Evolutionary conservation across 2,113 vertebrate genomes (phyloP), one percentile per base, ranked within the genome.

Genomic region (Oryzias curvinotus): DNA sequence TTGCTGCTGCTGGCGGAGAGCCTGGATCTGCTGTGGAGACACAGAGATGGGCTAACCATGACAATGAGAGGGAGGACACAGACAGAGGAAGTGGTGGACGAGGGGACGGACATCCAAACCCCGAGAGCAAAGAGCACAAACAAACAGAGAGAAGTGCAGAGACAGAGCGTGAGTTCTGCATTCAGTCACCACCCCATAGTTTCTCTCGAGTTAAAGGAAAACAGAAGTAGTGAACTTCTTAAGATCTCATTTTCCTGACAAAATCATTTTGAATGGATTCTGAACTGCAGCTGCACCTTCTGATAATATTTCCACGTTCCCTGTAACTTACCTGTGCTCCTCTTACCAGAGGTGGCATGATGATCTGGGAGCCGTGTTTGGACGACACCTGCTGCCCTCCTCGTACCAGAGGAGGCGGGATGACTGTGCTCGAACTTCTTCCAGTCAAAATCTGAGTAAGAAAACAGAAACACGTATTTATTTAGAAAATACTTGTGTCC

Each of bases 281-380:
- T 56, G 18, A 43, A 45, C 2, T 0, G 2, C 1, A 45, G 15
- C 26, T 65, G 62, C 7, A 45, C 17, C 2, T 44, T 7, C 15
- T 3, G 46, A 52, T 45, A 19, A 21, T 5, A 23, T 14, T 12
- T 52, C 43, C 14, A 48, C 60, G 55, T 44, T 10, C 1, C 14
- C 12, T 4, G 5, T 36, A 52, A 72, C 88, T 88, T 68, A 98
- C 97, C 94, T 96, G 96, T 4, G 96, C 94, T 51, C 97, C 97
- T 84, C 96, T 89, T 71, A 98, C 95, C 10, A 98, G 90, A 1
- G 95, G 95, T 0, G 96, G 96, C 96, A 98, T 98, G 46, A 98
- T 95, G 57, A 98, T 93, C 85, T 98, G 96, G 0, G 93, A 89
- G 45, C 95, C 91, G 56, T 94, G 76, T 61, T 98, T 98, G 14